Percentiles rank a stretch among this genome's conserved stretches.
Evolutionary conservation across 2,888 invertebrate genomes (phyloP).

Genomic region (Rotaria sp.): DNA sequence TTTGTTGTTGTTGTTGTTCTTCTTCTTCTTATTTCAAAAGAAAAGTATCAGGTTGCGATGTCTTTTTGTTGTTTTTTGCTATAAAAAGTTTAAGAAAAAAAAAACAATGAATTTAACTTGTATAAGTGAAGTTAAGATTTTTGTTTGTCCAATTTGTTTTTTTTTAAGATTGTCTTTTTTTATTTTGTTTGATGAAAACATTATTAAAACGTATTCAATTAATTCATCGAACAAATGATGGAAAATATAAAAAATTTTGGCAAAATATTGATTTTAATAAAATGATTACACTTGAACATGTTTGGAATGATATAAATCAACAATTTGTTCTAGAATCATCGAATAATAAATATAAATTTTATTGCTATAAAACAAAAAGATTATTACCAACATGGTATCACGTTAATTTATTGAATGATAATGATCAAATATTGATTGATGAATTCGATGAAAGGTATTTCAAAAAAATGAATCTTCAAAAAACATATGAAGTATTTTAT

Average conservation of each 20-base stretch:
- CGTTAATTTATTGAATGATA: neutral
- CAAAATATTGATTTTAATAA: neutral
- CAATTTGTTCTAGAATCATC: neutral
- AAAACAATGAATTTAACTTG: neutral
- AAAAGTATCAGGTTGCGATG: neutral
- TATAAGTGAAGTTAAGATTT: neutral
- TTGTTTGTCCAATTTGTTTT: neutral
- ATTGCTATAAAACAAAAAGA: neutral
- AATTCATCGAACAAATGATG: neutral
- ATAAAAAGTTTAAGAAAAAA: neutral
- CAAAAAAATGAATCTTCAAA: too few relatives aligned
- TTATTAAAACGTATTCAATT: neutral
- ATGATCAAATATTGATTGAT: constrained; percentile 6
- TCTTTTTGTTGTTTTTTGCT: neutral
- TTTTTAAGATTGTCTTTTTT: neutral
- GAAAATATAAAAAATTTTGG: neutral
- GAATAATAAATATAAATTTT: neutral
- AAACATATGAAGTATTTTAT: too few relatives aligned
- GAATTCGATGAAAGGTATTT: neutral
- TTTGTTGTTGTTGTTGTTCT: neutral
- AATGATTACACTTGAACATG: neutral
- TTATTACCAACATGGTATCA: neutral
- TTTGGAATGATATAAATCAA: neutral
- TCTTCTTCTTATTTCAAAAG: neutral
- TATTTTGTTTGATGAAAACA: neutral